phyloP scores from a whole-genome alignment of 1,140 invertebrate genomes.

The Rhizoglyphus robini region DNA sequence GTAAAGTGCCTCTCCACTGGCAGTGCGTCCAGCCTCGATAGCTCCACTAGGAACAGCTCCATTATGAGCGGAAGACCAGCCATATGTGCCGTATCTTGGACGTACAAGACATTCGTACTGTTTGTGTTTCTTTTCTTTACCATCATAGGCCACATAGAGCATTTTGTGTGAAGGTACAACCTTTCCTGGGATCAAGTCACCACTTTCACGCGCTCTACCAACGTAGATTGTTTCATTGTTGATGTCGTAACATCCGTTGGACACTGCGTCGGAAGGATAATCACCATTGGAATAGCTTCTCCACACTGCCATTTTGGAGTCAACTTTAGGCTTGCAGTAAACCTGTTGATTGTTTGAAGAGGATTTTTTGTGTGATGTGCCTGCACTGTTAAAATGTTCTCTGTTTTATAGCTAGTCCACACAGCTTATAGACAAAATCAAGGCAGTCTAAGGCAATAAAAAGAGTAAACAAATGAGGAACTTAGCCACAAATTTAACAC shows the following conservation, averaged over 20 bases:
- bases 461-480: too few relatives aligned
- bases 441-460: too few relatives aligned
- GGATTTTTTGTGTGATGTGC: too few relatives aligned
- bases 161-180: slow-evolving; percentile 54
- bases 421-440: too few relatives aligned
- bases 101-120: slow-evolving; percentile 26
- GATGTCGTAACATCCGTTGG: slow-evolving; percentile 54
- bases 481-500: too few relatives aligned
- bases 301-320: slow-evolving; percentile 41
- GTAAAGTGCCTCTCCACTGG: slow-evolving; percentile 24
- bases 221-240: slow-evolving; percentile 44
- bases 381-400: too few relatives aligned
- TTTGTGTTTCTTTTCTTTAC: slow-evolving; percentile 45
- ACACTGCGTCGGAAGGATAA: slow-evolving; percentile 53
- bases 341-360: too few relatives aligned
- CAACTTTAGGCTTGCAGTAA: too few relatives aligned
- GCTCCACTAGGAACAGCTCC: slow-evolving; percentile 51
- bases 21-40: slow-evolving; percentile 26
- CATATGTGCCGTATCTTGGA: slow-evolving; percentile 15
- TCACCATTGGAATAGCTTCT: slow-evolving; percentile 44
- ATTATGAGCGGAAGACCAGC: slow-evolving; percentile 49
- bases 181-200: slow-evolving; percentile 42
- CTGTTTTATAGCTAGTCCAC: too few relatives aligned
- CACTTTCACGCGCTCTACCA: slow-evolving; percentile 42
- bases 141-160: slow-evolving; percentile 56